Evolutionary conservation across 2,888 invertebrate species (phyloP), one percentile per base, ranked within the genome.

Genomic region (Loripinus fragilis): DNA sequence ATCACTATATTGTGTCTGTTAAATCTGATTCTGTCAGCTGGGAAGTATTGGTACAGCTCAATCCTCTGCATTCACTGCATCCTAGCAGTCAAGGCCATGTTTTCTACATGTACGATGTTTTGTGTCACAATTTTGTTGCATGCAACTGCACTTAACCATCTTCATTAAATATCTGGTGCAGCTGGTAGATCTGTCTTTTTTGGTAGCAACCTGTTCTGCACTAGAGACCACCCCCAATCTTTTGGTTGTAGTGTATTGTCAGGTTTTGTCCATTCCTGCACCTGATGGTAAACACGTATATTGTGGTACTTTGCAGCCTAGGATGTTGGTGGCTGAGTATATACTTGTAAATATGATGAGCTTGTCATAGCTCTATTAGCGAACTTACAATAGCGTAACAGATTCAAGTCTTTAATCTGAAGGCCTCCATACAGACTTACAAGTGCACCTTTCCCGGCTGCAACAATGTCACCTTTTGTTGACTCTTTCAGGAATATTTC

Each of bases 261-360:
- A 3, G 52, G 41, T 2, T 17, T 80, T 23, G 55, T 75, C 87
- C 81, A 86, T 28, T 50, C 25, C 48, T 82, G 80, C 0, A 85
- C 74, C 76, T 85, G 87, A 38, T 66, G 71, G 72, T 79, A 85
- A 3, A 77, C 81, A 25, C 84, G 64, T 17, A 76, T 25, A 64
- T 72, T 67, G 68, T 87, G 86, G 55, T 71, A 76, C 17, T 60
- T 52, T 12, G 83, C 80, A 38, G 86, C 76, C 71, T 70, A 71
- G 64, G 84, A 55, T 42, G 87, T 85, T 71, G 87, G 86, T 10
- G 85, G 86, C n/a, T 84, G 60, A n/a, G 50, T 67, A 10, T 83
- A 41, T n/a, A 80, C 74, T 23, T 86, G 74, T 0, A 86, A 75
- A 70, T 28, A 50, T 45, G 66, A 81, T 8, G 55, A 48, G 23